A percentile compares a stretch with the other conserved stretches of the same genome.
Conservation (phyloP, 1,140 invertebrate species). For the Anastrepha ludens region DNA sequence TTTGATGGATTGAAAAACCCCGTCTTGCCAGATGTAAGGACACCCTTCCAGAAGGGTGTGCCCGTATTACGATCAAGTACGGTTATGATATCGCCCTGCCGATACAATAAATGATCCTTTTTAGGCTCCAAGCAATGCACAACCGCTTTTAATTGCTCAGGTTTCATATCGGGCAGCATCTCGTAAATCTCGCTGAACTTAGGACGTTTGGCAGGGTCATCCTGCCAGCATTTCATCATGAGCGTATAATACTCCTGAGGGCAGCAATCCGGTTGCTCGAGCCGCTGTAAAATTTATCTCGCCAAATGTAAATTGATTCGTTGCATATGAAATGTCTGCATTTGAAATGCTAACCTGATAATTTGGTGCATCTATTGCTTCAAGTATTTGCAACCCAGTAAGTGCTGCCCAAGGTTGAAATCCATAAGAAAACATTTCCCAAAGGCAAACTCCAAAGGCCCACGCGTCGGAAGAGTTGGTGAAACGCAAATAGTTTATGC, state of each 20-base stretch:
- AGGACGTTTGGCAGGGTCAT: constrained; percentile 91
- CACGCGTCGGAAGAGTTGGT: constrained; percentile 97
- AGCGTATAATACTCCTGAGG: constrained; percentile 93
- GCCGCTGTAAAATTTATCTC: constrained; percentile 76
- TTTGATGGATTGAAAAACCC: constrained; percentile 93
- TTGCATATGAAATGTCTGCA: not conserved
- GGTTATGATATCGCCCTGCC: constrained; percentile 92
- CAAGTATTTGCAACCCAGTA: constrained; percentile 95
- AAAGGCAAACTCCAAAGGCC: constrained; percentile 98
- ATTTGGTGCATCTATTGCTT: constrained; percentile 96
- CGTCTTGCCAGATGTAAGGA: constrained; percentile 87
- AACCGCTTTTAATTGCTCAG: constrained; percentile 89
- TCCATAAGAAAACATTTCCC: constrained; percentile 99
- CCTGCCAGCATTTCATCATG: constrained; percentile 97
- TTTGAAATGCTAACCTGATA: constrained; percentile 77
- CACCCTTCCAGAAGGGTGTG: constrained; percentile 87
- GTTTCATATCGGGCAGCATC: constrained; percentile 89
- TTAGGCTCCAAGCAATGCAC: constrained; percentile 71
- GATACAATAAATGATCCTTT: constrained; percentile 86
- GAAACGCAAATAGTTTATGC: constrained; percentile 96
- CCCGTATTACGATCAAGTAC: constrained; percentile 89
- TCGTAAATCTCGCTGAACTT: constrained; percentile 91
- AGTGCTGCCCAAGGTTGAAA: constrained; percentile 98
- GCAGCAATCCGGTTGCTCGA: constrained; percentile 96
- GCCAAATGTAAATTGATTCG: not conserved